Conservation (phyloP, 1,140 invertebrate genomes). For the Arion vulgaris region DNA sequence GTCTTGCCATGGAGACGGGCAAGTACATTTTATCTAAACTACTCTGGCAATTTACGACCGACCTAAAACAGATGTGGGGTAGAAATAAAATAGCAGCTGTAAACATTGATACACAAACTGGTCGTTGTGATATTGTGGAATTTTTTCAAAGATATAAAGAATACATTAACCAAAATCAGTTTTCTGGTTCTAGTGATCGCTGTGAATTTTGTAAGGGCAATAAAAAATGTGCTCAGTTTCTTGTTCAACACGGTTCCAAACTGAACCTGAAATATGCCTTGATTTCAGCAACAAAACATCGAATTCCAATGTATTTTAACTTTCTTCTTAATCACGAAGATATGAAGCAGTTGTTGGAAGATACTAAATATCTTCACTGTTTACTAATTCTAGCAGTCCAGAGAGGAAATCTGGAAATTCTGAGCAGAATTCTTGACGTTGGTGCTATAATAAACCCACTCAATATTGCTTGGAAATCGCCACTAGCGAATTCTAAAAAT, state of each 20-base stretch:
- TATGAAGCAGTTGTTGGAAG: not conserved
- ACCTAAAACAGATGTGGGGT: too few relatives aligned
- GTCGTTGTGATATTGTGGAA: not conserved
- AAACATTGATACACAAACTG: too few relatives aligned
- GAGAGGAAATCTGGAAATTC: not conserved
- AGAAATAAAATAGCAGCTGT: too few relatives aligned
- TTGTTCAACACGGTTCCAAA: not conserved
- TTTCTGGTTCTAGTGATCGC: not conserved
- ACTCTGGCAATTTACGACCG: too few relatives aligned
- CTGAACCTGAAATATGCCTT: not conserved
- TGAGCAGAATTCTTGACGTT: not conserved
- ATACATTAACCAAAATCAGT: not conserved
- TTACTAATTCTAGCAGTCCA: not conserved
- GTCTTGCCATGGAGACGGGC: too few relatives aligned
- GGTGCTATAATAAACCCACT: not conserved
- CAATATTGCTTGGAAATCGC: not conserved
- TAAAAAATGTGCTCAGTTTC: not conserved
- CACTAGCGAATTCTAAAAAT: not conserved
- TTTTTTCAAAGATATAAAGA: not conserved
- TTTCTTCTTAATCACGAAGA: not conserved
- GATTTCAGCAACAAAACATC: not conserved
- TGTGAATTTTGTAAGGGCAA: not conserved
- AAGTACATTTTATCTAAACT: too few relatives aligned
- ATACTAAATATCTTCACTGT: not conserved
- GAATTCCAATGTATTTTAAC: not conserved